Conservation (phyloP, 1,140 invertebrate genomes). For the Philotrypesis tridentata region DNA sequence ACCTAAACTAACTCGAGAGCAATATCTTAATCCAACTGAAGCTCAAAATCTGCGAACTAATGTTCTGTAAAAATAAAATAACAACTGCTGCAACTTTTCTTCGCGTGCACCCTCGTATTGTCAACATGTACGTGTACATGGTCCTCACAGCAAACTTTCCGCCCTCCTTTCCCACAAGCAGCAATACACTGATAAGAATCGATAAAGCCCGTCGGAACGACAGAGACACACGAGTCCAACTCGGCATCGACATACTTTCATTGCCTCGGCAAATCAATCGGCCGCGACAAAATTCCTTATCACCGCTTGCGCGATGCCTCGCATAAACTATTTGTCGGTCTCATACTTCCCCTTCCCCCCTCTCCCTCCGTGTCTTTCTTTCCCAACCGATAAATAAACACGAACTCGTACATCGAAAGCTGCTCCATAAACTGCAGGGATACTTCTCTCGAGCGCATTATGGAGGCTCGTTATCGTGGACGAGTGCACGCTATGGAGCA, state of each 20-base stretch:
- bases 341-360: no score
- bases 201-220: neutral
- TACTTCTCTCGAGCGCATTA: neutral
- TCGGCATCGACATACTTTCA: neutral
- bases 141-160: neutral
- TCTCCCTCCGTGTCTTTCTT: neutral
- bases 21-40: neutral
- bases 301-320: neutral
- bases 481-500: neutral
- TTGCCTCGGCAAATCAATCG: constrained; percentile 1
- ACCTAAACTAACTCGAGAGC: neutral
- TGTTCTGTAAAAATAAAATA: neutral
- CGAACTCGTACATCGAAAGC: neutral
- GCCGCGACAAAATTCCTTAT: constrained; percentile 23
- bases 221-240: neutral
- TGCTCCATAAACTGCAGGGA: neutral
- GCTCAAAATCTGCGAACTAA: neutral
- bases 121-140: neutral
- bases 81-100: constrained; percentile 3
- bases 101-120: neutral
- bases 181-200: constrained; percentile 3
- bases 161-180: neutral
- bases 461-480: constrained; percentile 42
- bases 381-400: neutral
- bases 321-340: constrained; percentile 1